Evolutionary conservation across 2,113 vertebrate genomes (phyloP).

Genomic region (Talpa occidentalis): DNA sequence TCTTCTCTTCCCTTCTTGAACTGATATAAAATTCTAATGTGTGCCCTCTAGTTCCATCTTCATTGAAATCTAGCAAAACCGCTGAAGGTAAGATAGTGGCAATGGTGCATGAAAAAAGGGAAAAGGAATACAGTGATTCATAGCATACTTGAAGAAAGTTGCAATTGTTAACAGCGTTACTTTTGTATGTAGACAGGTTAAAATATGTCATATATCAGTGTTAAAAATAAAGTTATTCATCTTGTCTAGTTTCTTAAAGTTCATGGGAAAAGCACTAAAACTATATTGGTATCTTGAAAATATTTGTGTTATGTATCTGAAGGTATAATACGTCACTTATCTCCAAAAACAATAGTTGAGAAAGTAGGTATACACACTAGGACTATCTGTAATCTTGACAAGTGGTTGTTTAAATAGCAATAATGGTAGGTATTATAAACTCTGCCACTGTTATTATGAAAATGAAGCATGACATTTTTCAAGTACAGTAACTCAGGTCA

Average conservation of each 20-base stretch:
- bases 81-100: slow-evolving; percentile 92
- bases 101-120: slow-evolving; percentile 91
- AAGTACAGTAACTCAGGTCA: neutral
- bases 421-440: slow-evolving; percentile 41
- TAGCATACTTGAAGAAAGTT: slow-evolving; percentile 88
- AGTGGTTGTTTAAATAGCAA: slow-evolving; percentile 50
- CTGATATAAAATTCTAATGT: slow-evolving; percentile 93
- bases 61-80: slow-evolving; percentile 90
- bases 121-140: slow-evolving; percentile 87
- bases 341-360: slow-evolving; percentile 65
- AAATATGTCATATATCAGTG: slow-evolving; percentile 86
- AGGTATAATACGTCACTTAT: slow-evolving; percentile 50
- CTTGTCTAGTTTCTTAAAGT: slow-evolving; percentile 85
- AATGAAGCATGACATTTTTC: slow-evolving; percentile 60
- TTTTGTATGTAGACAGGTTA: slow-evolving; percentile 88
- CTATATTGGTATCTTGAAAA: slow-evolving; percentile 74
- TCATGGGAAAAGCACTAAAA: slow-evolving; percentile 78
- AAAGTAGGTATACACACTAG: neutral
- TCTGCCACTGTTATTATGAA: slow-evolving; percentile 45
- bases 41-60: slow-evolving; percentile 91
- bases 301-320: slow-evolving; percentile 65
- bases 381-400: slow-evolving; percentile 56
- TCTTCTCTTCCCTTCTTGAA: slow-evolving; percentile 89
- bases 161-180: slow-evolving; percentile 87
- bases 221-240: slow-evolving; percentile 87